phyloP scores from a whole-genome alignment of 2,113 vertebrate genomes.

The Takifugu flavidus region DNA sequence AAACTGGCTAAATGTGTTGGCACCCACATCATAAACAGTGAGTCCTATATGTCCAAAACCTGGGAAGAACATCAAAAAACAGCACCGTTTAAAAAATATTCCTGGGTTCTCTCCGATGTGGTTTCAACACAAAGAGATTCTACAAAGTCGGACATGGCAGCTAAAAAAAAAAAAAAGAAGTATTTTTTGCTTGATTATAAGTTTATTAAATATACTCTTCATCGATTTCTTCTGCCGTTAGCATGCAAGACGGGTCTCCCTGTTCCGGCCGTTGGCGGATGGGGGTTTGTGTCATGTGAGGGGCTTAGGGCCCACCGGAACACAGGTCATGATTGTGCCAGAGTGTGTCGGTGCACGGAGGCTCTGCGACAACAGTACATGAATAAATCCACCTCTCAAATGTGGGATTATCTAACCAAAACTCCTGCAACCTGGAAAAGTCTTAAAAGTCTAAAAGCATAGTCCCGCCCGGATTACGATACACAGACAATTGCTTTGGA shows the following conservation, averaged over 20 bases:
- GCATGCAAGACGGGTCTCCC: constrained; percentile 62
- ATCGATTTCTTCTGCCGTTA: constrained; percentile 35
- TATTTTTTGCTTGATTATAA: constrained; percentile 61
- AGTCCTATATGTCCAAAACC: constrained; percentile 39
- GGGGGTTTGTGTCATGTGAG: constrained; percentile 20
- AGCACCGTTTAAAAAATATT: constrained; percentile 63
- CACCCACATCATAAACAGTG: constrained; percentile 41
- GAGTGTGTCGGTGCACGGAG: constrained; percentile 28
- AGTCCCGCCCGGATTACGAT: constrained; percentile 3
- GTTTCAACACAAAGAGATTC: constrained; percentile 49
- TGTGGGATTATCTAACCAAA: constrained; percentile 21
- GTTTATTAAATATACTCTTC: constrained; percentile 48
- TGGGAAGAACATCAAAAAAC: constrained; percentile 69
- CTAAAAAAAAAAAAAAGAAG: constrained; percentile 42
- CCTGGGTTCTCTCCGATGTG: constrained; percentile 63
- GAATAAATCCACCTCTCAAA: constrained; percentile 32
- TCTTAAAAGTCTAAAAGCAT: constrained; percentile 14
- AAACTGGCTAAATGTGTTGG: constrained; percentile 27
- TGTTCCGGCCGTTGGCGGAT: constrained; percentile 63
- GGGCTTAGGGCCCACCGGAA: constrained; percentile 29
- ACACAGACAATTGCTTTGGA: constrained; percentile 14
- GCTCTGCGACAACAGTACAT: constrained; percentile 28
- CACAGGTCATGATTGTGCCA: constrained; percentile 46
- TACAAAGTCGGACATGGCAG: constrained; percentile 62
- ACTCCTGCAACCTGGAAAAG: constrained; percentile 29